phyloP scores from a whole-genome alignment of 2,888 invertebrate genomes.

The Drosophila neutralis region DNA sequence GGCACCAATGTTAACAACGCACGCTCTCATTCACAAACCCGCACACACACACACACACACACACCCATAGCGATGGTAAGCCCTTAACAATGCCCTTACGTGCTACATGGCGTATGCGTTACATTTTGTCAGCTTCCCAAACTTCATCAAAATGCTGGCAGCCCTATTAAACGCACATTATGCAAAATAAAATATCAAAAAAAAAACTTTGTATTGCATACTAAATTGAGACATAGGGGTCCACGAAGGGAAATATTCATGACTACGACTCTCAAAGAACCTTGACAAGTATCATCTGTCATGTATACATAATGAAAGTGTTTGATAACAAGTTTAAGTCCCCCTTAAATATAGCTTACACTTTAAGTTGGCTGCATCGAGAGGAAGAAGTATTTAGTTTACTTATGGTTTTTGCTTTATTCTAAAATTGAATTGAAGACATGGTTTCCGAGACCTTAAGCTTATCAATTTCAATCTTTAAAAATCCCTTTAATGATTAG shows the following conservation, averaged over 20 bases:
- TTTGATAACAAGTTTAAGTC: neutral
- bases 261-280: neutral
- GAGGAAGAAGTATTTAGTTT: neutral
- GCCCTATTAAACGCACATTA: conserved; percentile 71
- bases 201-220: conserved; percentile 43
- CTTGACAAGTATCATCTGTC: conserved; percentile 19
- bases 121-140: conserved; percentile 58
- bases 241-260: conserved; percentile 32
- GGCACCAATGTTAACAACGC: conserved; percentile 65
- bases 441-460: neutral
- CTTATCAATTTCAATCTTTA: neutral
- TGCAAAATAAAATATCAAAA: conserved; percentile 33
- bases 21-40: conserved; percentile 6
- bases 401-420: neutral
- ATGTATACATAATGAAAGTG: neutral
- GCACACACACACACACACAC: conserved; percentile 8
- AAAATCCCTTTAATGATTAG: neutral
- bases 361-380: neutral
- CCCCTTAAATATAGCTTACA: neutral
- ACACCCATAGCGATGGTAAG: conserved; percentile 12
- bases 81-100: conserved; percentile 44
- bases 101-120: conserved; percentile 67
- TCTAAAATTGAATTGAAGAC: neutral
- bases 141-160: conserved; percentile 27
- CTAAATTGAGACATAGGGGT: conserved; percentile 38